Evolutionary conservation across 2,797 vertebrate genomes (phyloP).

Genomic region (Micropoecilia bifurca): DNA sequence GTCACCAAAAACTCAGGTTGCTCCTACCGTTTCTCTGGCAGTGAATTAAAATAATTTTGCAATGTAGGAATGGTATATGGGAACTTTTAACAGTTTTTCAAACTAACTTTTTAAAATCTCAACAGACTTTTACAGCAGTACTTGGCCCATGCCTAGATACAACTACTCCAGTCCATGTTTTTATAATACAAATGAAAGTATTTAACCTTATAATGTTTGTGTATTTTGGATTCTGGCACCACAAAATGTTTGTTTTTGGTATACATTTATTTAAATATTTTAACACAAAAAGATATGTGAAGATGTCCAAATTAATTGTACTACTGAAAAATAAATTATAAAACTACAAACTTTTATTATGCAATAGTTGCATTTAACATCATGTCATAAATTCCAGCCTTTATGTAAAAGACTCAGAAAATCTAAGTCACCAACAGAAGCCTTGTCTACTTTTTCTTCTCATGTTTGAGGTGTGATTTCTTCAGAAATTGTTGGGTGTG

Average conservation of each 20-base stretch:
- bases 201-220: not conserved
- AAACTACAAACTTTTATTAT: not conserved
- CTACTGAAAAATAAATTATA: not conserved
- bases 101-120: not conserved
- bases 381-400: not conserved
- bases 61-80: not conserved
- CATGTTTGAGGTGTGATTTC: conserved; percentile 17
- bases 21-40: not conserved
- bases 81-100: not conserved
- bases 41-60: not conserved
- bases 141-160: not conserved
- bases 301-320: not conserved
- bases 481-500: conserved; percentile 7
- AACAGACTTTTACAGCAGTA: not conserved
- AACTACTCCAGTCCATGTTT: conserved; percentile 6
- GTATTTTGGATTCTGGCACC: not conserved
- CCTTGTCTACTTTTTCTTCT: conserved; percentile 8
- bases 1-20: not conserved
- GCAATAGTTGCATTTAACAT: not conserved
- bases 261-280: not conserved
- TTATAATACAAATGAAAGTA: not conserved
- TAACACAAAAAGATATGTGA: not conserved
- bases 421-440: conserved; percentile 25
- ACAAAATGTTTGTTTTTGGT: not conserved
- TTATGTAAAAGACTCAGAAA: not conserved